Percentiles rank a stretch among this genome's conserved stretches.
phyloP scores from a whole-genome alignment of 2,797 vertebrate species.

The Fratercula arctica region DNA sequence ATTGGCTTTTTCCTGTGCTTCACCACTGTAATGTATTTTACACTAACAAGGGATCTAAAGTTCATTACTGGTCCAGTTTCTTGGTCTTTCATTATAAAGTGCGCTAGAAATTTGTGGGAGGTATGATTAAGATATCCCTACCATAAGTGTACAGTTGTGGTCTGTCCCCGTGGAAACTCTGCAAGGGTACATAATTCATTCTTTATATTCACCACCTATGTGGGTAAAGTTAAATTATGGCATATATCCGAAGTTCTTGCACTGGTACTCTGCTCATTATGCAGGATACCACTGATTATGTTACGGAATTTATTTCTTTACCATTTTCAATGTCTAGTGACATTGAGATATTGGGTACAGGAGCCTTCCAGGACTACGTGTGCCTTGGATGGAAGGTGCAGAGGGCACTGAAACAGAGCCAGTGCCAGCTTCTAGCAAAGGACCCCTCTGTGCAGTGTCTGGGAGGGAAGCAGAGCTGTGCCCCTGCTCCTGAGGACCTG shows the following conservation, averaged over 20 bases:
- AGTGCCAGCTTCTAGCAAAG: background rate
- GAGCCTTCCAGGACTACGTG: background rate
- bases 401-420: background rate
- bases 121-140: background rate
- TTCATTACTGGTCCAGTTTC: background rate
- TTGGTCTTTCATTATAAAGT: background rate
- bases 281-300: background rate
- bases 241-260: background rate
- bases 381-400: background rate
- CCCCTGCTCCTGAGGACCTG: background rate
- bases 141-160: fast-evolving
- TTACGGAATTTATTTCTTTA: background rate
- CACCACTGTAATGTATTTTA: background rate
- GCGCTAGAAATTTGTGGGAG: background rate
- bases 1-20: background rate
- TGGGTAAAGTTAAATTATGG: background rate
- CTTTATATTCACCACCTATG: background rate
- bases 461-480: background rate
- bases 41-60: background rate
- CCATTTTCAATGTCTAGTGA: background rate
- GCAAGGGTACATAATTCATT: background rate
- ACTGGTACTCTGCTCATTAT: background rate
- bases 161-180: background rate
- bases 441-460: background rate
- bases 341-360: background rate